These are phyloP conservation scores for Arctia plantaginis DNA, from an alignment of 2,888 invertebrate genomes.

Conservation along the genomic window DNA sequence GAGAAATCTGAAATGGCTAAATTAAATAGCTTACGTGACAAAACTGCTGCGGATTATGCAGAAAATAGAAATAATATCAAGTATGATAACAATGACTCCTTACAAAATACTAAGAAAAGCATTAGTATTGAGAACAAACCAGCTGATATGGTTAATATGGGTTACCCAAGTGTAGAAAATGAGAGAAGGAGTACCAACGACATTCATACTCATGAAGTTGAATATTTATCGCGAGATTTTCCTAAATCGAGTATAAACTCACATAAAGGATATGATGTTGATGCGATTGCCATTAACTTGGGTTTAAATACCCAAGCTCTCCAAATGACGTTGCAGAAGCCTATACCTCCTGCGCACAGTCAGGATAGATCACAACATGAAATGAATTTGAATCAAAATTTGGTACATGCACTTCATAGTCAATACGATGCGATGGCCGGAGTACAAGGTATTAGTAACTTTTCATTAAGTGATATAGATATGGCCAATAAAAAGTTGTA, in stretches of 20 bases:
- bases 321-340: constrained; percentile 66
- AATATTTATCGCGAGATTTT: constrained; percentile 59
- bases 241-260: constrained; percentile 60
- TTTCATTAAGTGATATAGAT: constrained; percentile 80
- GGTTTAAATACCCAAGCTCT: constrained; percentile 73
- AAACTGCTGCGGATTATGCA: constrained; percentile 56
- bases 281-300: constrained; percentile 78
- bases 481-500: constrained; percentile 80
- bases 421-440: constrained; percentile 72
- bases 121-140: constrained; percentile 60
- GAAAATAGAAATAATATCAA: constrained; percentile 62
- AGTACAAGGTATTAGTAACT: constrained; percentile 68
- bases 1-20: constrained; percentile 78
- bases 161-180: constrained; percentile 76
- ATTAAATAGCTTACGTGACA: constrained; percentile 70
- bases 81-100: constrained; percentile 57
- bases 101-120: constrained; percentile 63
- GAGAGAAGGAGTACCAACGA: constrained; percentile 69
- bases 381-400: constrained; percentile 65
- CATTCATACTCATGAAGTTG: constrained; percentile 60
- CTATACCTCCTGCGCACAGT: constrained; percentile 71
- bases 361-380: constrained; percentile 69
- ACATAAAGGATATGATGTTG: constrained; percentile 76
- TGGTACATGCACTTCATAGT: constrained; percentile 75
- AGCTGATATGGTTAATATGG: constrained; percentile 83